These are phyloP conservation scores for Isurus oxyrinchus DNA, from an alignment of 2,113 vertebrate species.

Conservation along the genomic window DNA sequence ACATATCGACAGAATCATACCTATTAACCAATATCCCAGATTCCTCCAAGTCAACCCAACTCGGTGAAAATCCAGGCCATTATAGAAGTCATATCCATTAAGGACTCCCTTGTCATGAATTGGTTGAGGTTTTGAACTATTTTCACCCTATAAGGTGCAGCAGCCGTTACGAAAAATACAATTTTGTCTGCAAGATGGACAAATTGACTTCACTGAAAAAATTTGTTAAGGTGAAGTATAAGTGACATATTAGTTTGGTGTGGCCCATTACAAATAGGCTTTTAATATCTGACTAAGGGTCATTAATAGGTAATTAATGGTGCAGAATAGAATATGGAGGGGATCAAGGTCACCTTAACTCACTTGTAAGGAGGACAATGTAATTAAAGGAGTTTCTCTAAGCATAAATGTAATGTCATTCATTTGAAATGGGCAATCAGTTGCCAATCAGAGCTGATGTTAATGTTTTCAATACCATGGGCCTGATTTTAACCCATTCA, in stretches of 20 bases:
- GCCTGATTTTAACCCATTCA: too few species aligned
- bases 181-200: not conserved
- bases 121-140: not conserved
- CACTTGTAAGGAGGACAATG: not conserved
- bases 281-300: not conserved
- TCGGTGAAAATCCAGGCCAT: too few species aligned
- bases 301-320: constrained; percentile 13
- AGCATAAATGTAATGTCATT: not conserved
- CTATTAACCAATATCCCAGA: too few species aligned
- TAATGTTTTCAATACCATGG: not conserved
- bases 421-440: not conserved
- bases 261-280: not conserved
- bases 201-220: not conserved
- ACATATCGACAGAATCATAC: too few species aligned
- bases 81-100: not conserved
- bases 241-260: not conserved
- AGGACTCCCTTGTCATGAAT: not conserved
- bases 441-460: not conserved
- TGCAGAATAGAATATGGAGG: not conserved
- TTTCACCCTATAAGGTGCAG: not conserved
- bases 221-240: not conserved
- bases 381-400: not conserved
- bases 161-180: not conserved
- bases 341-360: not conserved
- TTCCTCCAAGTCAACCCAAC: too few species aligned